Base-by-base conservation (phyloP, 1,140 invertebrate species). In the Drosophila insularis region DNA sequence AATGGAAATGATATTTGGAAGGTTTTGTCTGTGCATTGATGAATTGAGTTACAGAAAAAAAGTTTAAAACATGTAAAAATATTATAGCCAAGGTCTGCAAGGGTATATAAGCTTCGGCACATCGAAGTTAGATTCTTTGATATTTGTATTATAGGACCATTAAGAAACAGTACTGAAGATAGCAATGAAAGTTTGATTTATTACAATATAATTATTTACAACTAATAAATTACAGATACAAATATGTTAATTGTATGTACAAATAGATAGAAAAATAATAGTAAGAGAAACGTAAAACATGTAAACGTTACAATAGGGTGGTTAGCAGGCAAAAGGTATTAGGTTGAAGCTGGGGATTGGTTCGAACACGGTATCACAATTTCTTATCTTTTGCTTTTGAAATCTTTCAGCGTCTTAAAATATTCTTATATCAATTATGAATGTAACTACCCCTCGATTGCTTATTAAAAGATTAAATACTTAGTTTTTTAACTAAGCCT, bases 371-470 rank as follows among this genome's bases (percentile, higher is more conserved):
- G 61, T 86, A 86, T 86, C 81, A 86, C 81, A 86, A 81, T 81
- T 82, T 72, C 37, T 68, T 46, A 39, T 62, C 58, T 37, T 39
- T 61, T 46, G 71, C 71, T 60, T 74, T 81, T 70, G 55, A 78
- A 86, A 86, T 75, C 72, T 87, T 67, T 81, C 71, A 82, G 65
- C 69, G 65, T 79, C 82, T 66, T 78, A 39, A 81, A 75, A 79
- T 27, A 32, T 8, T 78, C 68, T 63, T 66, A 81, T 85, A 74
- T 46, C 82, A 84, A 80, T 82, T 71, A 61, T 71, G 43, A 50
- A 70, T 78, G 56, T 46, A 63, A 63, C 32, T 32, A 63, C 61
- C 63, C 56, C 23, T 43, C 63, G 32, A 63, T 69, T 71, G 59
- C 62, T 67, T 71, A 53, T 50, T 32, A 60, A 31, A 60, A 76